Conservation (phyloP, 2,113 vertebrate species). For the Fregetta grallaria region DNA sequence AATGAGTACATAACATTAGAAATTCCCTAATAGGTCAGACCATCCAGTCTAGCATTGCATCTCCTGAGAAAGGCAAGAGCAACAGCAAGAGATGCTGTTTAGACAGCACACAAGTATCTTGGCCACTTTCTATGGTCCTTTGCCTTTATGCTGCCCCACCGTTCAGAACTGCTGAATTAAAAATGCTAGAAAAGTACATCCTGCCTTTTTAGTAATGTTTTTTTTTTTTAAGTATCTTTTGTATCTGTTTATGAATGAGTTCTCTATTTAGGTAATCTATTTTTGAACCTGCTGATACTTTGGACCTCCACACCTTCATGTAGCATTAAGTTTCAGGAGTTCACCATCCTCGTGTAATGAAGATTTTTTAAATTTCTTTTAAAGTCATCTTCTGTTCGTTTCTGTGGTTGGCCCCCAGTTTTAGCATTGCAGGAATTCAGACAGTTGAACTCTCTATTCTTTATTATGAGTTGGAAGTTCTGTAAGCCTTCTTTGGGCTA, state of each 20-base stretch:
- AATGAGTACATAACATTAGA: neutral
- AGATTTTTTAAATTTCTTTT: neutral
- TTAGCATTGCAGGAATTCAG: neutral
- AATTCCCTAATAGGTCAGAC: neutral
- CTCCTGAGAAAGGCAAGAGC: neutral
- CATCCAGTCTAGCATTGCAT: neutral
- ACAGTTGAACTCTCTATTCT: neutral
- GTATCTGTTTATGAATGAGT: neutral
- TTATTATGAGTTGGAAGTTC: neutral
- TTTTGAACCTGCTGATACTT: neutral
- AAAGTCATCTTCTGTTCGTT: neutral
- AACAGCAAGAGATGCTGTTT: neutral
- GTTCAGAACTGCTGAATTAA: neutral
- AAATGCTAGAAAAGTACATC: neutral
- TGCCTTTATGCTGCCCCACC: neutral
- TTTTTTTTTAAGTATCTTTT: neutral
- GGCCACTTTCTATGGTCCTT: neutral
- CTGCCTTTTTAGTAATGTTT: neutral
- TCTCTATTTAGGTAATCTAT: neutral
- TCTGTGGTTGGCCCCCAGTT: neutral
- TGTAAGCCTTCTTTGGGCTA: neutral
- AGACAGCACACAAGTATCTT: neutral
- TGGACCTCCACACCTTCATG: neutral
- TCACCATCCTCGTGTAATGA: neutral
- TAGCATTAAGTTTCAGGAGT: neutral